Conservation (phyloP, 2,113 vertebrate genomes). For the Dipodomys stephensi region DNA sequence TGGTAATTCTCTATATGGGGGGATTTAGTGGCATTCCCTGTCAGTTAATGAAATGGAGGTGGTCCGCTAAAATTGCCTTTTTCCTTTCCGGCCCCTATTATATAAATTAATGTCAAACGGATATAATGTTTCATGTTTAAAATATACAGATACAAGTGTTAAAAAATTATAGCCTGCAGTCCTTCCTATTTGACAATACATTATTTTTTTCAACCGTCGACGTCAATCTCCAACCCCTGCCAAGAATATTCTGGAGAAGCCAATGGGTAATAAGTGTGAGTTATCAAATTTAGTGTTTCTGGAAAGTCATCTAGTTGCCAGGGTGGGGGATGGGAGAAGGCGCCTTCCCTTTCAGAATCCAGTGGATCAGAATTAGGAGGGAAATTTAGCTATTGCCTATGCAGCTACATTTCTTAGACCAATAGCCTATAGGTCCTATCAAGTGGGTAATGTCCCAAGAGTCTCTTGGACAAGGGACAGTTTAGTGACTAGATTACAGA, state of each 20-base stretch:
- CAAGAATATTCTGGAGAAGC: constrained; percentile 79
- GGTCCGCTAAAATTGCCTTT: constrained; percentile 84
- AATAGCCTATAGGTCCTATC: too few relatives aligned
- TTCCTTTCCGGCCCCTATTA: constrained; percentile 87
- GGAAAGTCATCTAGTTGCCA: constrained; percentile 68
- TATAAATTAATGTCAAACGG: constrained; percentile 89
- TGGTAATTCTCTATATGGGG: constrained; percentile 63
- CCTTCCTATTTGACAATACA: constrained; percentile 86
- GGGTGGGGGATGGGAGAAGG: not conserved
- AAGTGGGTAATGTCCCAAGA: too few relatives aligned
- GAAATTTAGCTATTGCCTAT: not conserved
- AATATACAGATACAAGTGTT: constrained; percentile 88
- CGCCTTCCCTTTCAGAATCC: not conserved
- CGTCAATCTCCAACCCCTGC: constrained; percentile 84
- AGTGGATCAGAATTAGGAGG: not conserved
- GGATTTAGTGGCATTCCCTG: constrained; percentile 79
- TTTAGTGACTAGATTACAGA: not conserved
- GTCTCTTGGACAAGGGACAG: not conserved
- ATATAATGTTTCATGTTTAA: constrained; percentile 87
- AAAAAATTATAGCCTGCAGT: constrained; percentile 87
- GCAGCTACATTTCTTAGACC: fast-evolving
- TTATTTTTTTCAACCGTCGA: constrained; percentile 85
- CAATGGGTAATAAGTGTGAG: constrained; percentile 81
- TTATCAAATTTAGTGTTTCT: constrained; percentile 81
- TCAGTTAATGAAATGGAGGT: constrained; percentile 88